phyloP scores from a whole-genome alignment of 1,140 invertebrate species.

The Drosophila ficusphila region DNA sequence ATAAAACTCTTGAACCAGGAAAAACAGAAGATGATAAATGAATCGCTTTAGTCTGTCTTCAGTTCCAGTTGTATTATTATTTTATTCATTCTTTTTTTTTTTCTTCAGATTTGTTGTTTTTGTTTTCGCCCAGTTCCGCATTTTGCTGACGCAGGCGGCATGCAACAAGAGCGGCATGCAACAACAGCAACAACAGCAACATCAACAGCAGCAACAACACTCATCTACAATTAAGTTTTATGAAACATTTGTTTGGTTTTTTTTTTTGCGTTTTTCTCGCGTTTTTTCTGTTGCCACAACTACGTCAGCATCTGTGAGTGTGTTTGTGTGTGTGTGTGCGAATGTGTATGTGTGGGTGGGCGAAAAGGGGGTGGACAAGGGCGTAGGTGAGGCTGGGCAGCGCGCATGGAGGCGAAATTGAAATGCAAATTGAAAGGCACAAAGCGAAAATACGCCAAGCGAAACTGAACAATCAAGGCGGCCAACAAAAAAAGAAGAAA shows the following conservation, averaged over 20 bases:
- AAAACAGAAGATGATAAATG: slow-evolving; percentile 16
- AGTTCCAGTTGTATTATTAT: slow-evolving; percentile 14
- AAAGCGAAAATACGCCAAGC: slow-evolving; percentile 67
- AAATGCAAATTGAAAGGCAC: slow-evolving; percentile 79
- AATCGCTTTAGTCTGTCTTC: slow-evolving; percentile 15
- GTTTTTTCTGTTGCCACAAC: slow-evolving; percentile 24
- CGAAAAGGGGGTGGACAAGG: neutral
- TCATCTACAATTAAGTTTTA: slow-evolving; percentile 53
- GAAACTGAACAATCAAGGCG: slow-evolving; percentile 62
- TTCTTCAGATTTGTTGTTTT: neutral
- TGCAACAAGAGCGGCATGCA: slow-evolving; percentile 29
- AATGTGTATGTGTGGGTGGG: neutral
- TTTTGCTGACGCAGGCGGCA: slow-evolving; percentile 46
- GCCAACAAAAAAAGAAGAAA: too few species aligned
- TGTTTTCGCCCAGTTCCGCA: slow-evolving; percentile 32
- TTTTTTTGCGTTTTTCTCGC: neutral
- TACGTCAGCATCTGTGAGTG: slow-evolving; percentile 22
- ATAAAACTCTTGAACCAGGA: neutral
- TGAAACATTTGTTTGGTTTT: slow-evolving; percentile 34
- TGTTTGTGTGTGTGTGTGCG: neutral
- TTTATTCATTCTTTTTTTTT: neutral
- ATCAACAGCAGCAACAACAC: slow-evolving; percentile 1
- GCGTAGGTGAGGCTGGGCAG: slow-evolving; percentile 25
- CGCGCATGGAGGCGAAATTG: slow-evolving; percentile 53
- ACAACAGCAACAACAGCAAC: slow-evolving; percentile 12